Evolutionary conservation across 2,888 invertebrate genomes (phyloP), one percentile per base, ranked within the genome.

Genomic region (Catotricha subobsoleta): DNA sequence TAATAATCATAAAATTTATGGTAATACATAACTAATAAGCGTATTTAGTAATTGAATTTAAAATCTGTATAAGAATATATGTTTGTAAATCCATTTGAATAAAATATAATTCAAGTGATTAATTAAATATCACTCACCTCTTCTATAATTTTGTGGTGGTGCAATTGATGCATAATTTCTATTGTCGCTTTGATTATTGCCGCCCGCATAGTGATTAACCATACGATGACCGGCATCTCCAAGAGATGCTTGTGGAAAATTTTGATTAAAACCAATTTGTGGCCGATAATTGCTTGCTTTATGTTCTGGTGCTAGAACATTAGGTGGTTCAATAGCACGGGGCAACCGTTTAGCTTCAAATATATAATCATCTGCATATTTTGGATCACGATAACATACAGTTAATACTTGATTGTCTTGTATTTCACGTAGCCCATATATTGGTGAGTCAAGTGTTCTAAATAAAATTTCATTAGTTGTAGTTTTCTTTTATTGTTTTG

Each of bases 221-320:
- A 79, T 76, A 48, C 87, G 67, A 53, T 80, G 83, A 0, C 86
- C 87, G 3, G 80, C 71, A 6, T 57, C 58, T 43, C 73, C 76
- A 45, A 88, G 58, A 20, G 66, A 67, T 12, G 76, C 86, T 46
- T 72, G 59, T 44, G 75, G 74, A 46, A 66, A 66, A 2, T 76
- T 67, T 6, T 69, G 71, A 16, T 67, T 71, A 68, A 84, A 82
- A 2, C 71, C 88, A 47, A 81, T 77, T 54, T 73, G 73, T 6
- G 87, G 83, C 42, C 76, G 66, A 72, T 78, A 86, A 55, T 79
- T 76, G 56, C 74, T 75, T 57, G 75, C 69, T n/a, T 80, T 68
- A 58, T 83, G 76, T 28, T 75, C 76, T 0, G 88, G 83, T 56
- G 86, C 86, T 42, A 92, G 66, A 8, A 86, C 80, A 46, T 71